Evolutionary conservation across 1,140 invertebrate species (phyloP).

Genomic region (Kradibia gibbosae): DNA sequence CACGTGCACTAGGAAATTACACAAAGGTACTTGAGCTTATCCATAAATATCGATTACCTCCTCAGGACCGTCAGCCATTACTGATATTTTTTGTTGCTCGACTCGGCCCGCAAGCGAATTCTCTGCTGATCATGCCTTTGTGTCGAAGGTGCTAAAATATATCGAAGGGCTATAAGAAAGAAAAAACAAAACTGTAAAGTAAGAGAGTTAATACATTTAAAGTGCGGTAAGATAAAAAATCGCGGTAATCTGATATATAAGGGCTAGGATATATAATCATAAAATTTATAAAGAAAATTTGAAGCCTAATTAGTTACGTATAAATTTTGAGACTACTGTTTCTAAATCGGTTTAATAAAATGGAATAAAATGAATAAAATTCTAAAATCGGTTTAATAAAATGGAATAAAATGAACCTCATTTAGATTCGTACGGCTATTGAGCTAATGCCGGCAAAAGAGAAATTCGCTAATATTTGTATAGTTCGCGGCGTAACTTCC

Average conservation of each 20-base stretch:
- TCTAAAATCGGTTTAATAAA: too few relatives aligned
- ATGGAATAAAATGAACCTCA: not conserved
- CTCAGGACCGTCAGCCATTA: not conserved
- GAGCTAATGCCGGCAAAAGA: not conserved
- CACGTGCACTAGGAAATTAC: not conserved
- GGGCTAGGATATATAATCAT: not conserved
- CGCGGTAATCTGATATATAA: not conserved
- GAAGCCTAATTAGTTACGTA: constrained; percentile 25
- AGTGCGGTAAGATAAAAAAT: constrained; percentile 33
- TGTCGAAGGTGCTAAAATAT: constrained; percentile 45
- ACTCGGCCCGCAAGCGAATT: constrained; percentile 9
- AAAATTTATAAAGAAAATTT: not conserved
- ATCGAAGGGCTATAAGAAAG: constrained; percentile 38
- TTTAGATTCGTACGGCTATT: not conserved
- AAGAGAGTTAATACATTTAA: constrained; percentile 1
- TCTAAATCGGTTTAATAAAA: too few relatives aligned
- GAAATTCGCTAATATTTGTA: not conserved
- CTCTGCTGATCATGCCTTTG: constrained; percentile 14
- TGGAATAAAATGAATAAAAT: too few relatives aligned
- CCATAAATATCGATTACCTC: not conserved
- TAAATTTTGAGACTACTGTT: too few relatives aligned
- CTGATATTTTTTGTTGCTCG: constrained; percentile 10
- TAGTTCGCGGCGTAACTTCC: not conserved
- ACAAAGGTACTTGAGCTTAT: not conserved
- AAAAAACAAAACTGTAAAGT: constrained; percentile 4